phyloP scores from a whole-genome alignment of 1,140 invertebrate genomes.

The Drosophila bocki region DNA sequence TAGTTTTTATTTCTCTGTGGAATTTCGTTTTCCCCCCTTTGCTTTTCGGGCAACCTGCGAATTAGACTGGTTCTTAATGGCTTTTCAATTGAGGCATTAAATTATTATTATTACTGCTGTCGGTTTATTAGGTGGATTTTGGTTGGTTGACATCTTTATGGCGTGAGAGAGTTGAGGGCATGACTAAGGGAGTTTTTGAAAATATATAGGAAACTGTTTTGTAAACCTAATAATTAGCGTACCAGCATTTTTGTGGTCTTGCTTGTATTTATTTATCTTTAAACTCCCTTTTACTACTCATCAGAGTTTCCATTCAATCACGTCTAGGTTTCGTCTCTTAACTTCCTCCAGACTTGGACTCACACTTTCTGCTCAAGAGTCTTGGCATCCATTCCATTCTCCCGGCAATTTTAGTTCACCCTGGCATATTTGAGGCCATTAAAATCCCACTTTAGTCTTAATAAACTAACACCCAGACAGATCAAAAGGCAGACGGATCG shows the following conservation, averaged over 20 bases:
- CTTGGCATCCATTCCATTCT: neutral
- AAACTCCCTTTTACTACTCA: neutral
- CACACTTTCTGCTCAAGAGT: neutral
- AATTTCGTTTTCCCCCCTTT: constrained; percentile 1
- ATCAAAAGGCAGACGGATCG: constrained; percentile 35
- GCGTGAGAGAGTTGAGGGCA: constrained; percentile 54
- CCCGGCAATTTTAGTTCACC: constrained; percentile 27
- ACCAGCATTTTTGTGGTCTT: no score
- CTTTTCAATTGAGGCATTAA: constrained; percentile 71
- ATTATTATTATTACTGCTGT: constrained; percentile 58
- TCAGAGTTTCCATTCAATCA: neutral
- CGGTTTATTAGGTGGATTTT: constrained; percentile 37
- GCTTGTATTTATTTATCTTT: neutral
- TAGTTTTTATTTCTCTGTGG: constrained; percentile 14
- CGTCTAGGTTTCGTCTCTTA: neutral
- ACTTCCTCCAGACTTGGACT: neutral
- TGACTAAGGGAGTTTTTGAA: neutral
- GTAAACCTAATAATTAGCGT: neutral
- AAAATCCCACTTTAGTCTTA: constrained; percentile 63
- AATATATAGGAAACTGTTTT: neutral
- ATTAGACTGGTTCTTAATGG: constrained; percentile 70
- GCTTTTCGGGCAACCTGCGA: constrained; percentile 43
- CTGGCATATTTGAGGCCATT: constrained; percentile 68
- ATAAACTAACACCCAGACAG: constrained; percentile 77
- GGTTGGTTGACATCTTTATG: constrained; percentile 51